Evolutionary conservation across 2,797 vertebrate species (phyloP).

Genomic region (Poecilia velifera): DNA sequence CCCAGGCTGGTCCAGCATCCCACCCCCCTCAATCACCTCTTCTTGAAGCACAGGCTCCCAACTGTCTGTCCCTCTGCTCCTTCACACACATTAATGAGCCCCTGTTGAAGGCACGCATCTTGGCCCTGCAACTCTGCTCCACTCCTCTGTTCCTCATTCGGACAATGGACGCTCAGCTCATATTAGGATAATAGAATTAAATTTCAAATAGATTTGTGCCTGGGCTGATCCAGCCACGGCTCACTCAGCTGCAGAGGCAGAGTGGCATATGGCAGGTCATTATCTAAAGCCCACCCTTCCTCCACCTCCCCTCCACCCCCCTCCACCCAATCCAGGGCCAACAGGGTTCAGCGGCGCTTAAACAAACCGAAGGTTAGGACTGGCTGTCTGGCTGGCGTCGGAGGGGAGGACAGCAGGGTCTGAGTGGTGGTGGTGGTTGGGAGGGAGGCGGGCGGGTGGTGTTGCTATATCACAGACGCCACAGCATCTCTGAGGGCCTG

Average conservation of each 20-base stretch:
- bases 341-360: slow-evolving; percentile 78
- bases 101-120: slow-evolving; percentile 62
- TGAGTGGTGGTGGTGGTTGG: slow-evolving; percentile 20
- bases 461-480: slow-evolving; percentile 63
- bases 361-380: slow-evolving; percentile 82
- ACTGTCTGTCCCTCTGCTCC: slow-evolving; percentile 52
- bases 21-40: slow-evolving; percentile 12
- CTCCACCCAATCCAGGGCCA: slow-evolving; percentile 66
- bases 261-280: slow-evolving; percentile 78
- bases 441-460: neutral
- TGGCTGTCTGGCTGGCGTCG: slow-evolving; percentile 66
- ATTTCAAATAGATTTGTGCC: slow-evolving; percentile 77
- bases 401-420: slow-evolving; percentile 67
- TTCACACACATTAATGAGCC: slow-evolving; percentile 60
- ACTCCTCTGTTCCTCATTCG: slow-evolving; percentile 72
- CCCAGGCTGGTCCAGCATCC: slow-evolving; percentile 6
- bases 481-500: slow-evolving; percentile 67
- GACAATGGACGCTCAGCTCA: slow-evolving; percentile 73
- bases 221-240: slow-evolving; percentile 60
- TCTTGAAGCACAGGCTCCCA: slow-evolving; percentile 53
- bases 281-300: slow-evolving; percentile 63
- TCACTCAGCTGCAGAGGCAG: slow-evolving; percentile 70
- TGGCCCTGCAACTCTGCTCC: slow-evolving; percentile 56
- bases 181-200: slow-evolving; percentile 81
- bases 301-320: slow-evolving; percentile 52